Evolutionary conservation across 1,140 invertebrate genomes (phyloP), one percentile per base, ranked within the genome.

Genomic region (Aethina tumida): DNA sequence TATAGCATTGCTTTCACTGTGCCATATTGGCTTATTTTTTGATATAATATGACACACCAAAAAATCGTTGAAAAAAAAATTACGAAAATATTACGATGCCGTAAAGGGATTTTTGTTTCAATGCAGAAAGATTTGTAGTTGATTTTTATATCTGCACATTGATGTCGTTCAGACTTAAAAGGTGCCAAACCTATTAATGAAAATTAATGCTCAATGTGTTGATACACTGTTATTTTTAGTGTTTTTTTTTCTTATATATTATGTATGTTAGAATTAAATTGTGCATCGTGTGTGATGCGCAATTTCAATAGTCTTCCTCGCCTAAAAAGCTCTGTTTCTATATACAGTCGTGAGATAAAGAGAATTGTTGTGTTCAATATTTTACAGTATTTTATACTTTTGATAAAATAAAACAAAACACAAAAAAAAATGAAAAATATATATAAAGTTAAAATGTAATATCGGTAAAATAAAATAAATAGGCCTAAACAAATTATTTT

Each of bases 381-480:
- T 59, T 57, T 58, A 58, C 57, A 60, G 58, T 62, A 62, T 62
- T 62, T 62, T 62, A 57, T 62, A 62, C 56, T 58, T 61, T 61
- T 61, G 52, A 61, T 61, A 61, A 52, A 52, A 52, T 46, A 51
- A 50, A 46, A 52, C 39, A 37, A 43, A 46, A 47, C 40, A 31
- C 20, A 51, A 47, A 50, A 46, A 53, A 56, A 40, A 35, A 32
- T 30, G 22, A 43, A 31, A 43, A 44, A 35, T 27, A 43, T 37
- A 38, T 35, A 35, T 37, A 43, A 45, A 45, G 28, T 32, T n/a
- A n/a, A 29, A 37, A 22, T 36, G 39, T 44, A 36, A 42, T 45
- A 42, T 24, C 24, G 42, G 43, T 40, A 39, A 27, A 49, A 43
- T 45, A 41, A 43, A 41, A 43, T 21, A 30, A 39, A 31, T 42